A percentile compares a stretch with the other conserved stretches of the same genome.
These are phyloP conservation scores for Episyrphus balteatus DNA, from an alignment of 1,140 invertebrate species.

Conservation along the genomic window DNA sequence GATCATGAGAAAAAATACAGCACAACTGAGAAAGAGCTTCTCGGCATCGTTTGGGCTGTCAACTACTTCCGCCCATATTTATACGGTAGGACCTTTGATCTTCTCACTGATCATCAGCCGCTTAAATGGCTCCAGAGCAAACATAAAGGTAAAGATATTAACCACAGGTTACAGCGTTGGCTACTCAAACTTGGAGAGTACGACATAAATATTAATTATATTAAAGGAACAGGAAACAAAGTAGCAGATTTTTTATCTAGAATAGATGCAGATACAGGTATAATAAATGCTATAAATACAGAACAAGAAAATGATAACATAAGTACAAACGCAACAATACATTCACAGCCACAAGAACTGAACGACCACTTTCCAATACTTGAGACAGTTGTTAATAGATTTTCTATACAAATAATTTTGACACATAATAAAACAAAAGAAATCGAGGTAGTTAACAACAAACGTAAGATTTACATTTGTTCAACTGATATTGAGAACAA, in stretches of 20 bases:
- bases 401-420: conserved; percentile 8
- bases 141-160: conserved; percentile 6
- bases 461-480: conserved; percentile 1
- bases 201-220: conserved; percentile 7
- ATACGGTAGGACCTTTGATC: neutral
- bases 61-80: conserved; percentile 21
- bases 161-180: conserved; percentile 3
- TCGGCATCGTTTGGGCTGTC: conserved; percentile 40
- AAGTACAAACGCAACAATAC: conserved; percentile 7
- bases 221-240: conserved; percentile 9
- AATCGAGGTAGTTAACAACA: neutral
- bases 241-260: conserved; percentile 4
- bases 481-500: conserved; percentile 1
- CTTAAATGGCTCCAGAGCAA: neutral
- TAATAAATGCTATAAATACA: conserved; percentile 5
- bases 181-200: neutral
- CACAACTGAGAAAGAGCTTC: conserved; percentile 37
- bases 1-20: conserved; percentile 38
- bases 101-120: conserved; percentile 1
- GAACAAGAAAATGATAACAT: conserved; percentile 5
- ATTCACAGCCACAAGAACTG: conserved; percentile 11
- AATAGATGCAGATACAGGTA: conserved; percentile 3
- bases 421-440: conserved; percentile 4
- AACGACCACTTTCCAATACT: conserved; percentile 8
- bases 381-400: conserved; percentile 11